phyloP scores from a whole-genome alignment of 2,888 invertebrate genomes.

The Drosophila ezoana region DNA sequence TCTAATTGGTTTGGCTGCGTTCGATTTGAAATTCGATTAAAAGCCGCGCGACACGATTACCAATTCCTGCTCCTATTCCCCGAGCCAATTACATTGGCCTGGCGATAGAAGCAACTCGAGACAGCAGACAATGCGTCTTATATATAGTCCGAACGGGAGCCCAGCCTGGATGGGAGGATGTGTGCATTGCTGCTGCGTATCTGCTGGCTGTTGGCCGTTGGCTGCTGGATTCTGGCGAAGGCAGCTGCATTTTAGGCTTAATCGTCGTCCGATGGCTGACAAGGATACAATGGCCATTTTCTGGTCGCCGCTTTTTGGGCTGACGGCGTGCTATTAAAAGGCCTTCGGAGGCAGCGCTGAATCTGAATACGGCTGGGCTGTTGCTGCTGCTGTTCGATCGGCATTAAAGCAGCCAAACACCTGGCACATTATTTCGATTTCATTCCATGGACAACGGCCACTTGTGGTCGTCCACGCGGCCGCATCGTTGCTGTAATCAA shows the following conservation, averaged over 20 bases:
- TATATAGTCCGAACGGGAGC: slow-evolving; percentile 20
- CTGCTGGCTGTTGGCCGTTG: background rate
- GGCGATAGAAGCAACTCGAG: slow-evolving; percentile 24
- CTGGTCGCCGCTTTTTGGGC: slow-evolving; percentile 10
- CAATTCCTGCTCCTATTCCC: slow-evolving; percentile 55
- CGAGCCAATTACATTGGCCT: slow-evolving; percentile 53
- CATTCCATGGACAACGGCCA: slow-evolving; percentile 39
- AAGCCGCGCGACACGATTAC: slow-evolving; percentile 59
- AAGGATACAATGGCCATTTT: slow-evolving; percentile 41
- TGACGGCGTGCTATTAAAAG: slow-evolving; percentile 32
- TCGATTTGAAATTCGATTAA: slow-evolving; percentile 68
- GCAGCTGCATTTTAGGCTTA: slow-evolving; percentile 57
- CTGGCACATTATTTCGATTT: slow-evolving; percentile 64
- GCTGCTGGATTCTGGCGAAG: background rate
- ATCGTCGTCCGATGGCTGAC: slow-evolving; percentile 30
- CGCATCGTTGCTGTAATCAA: slow-evolving; percentile 71
- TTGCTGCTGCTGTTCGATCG: background rate
- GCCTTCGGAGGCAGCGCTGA: slow-evolving; percentile 18
- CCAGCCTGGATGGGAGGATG: slow-evolving; percentile 6
- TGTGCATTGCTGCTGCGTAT: slow-evolving; percentile 21
- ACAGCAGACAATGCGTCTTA: slow-evolving; percentile 51
- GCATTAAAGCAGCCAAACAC: slow-evolving; percentile 41
- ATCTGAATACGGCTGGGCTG: slow-evolving; percentile 20
- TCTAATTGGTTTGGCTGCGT: slow-evolving; percentile 60
- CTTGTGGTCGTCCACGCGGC: slow-evolving; percentile 38